phyloP scores from a whole-genome alignment of 2,113 vertebrate genomes.

The Puntigrus tetrazona region DNA sequence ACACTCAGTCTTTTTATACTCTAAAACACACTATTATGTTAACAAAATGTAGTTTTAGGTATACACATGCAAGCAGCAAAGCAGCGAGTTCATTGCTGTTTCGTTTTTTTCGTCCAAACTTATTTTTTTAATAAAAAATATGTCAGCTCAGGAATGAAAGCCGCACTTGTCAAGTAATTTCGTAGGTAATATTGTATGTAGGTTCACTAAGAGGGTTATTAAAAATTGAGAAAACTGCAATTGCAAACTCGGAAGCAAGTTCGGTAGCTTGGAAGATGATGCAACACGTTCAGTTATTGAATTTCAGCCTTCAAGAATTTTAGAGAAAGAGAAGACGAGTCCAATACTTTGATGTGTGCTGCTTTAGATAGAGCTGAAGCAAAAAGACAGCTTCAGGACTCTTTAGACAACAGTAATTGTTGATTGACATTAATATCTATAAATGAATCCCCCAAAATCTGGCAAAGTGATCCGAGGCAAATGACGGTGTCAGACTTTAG shows the following conservation, averaged over 20 bases:
- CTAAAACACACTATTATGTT: no score
- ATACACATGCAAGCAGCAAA: no score
- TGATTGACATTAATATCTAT: not conserved
- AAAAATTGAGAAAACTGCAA: not conserved
- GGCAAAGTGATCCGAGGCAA: not conserved
- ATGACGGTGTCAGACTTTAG: not conserved
- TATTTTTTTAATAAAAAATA: not conserved
- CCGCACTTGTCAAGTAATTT: not conserved
- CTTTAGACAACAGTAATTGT: conserved; percentile 9
- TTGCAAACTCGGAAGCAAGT: not conserved
- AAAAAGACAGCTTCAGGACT: not conserved
- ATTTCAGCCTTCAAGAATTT: not conserved
- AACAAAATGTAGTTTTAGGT: no score
- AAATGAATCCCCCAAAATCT: not conserved
- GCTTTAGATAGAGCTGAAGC: not conserved
- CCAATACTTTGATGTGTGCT: not conserved
- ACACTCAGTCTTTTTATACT: not conserved
- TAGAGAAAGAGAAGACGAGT: not conserved
- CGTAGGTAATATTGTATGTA: no score
- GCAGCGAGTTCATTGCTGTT: no score
- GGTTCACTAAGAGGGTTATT: conserved; percentile 10
- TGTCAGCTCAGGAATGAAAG: not conserved
- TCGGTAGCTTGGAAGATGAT: conserved; percentile 9
- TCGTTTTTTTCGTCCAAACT: not conserved
- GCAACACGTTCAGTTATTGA: not conserved